Evolutionary conservation across 2,888 invertebrate genomes (phyloP).

Genomic region (Eurytoma adleriae): DNA sequence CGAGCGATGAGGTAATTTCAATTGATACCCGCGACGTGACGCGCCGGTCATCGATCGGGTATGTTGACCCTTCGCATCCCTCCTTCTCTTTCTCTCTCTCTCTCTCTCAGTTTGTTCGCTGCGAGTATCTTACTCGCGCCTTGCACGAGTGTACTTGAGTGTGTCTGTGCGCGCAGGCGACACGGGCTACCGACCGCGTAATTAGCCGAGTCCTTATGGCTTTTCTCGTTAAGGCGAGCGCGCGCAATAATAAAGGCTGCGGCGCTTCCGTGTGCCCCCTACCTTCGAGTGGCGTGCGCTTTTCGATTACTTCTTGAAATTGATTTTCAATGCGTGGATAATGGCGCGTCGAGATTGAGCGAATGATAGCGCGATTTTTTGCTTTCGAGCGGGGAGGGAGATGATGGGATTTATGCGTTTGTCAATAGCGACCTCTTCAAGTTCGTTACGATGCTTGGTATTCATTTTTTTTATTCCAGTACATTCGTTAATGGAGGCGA

Average conservation of each 20-base stretch:
- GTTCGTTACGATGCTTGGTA: background rate
- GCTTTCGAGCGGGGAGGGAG: background rate
- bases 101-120: background rate
- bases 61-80: conserved; percentile 31
- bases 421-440: background rate
- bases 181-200: conserved; percentile 33
- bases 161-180: conserved; percentile 11
- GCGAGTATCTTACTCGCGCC: background rate
- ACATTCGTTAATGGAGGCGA: background rate
- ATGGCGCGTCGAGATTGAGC: background rate
- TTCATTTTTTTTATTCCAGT: background rate
- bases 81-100: background rate
- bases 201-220: conserved; percentile 50
- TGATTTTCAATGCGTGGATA: conserved; percentile 28
- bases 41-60: conserved; percentile 27
- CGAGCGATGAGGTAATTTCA: conserved; percentile 37
- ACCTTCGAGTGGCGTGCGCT: background rate
- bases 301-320: conserved; percentile 17
- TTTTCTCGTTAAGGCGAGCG: conserved; percentile 29
- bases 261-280: background rate
- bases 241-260: conserved; percentile 1
- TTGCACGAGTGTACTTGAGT: background rate
- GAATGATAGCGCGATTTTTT: background rate
- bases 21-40: conserved; percentile 41
- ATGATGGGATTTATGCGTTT: background rate